Percentiles rank a stretch among this genome's conserved stretches.
phyloP scores from a whole-genome alignment of 2,888 invertebrate species.

The Amphipyra tragopoginis region DNA sequence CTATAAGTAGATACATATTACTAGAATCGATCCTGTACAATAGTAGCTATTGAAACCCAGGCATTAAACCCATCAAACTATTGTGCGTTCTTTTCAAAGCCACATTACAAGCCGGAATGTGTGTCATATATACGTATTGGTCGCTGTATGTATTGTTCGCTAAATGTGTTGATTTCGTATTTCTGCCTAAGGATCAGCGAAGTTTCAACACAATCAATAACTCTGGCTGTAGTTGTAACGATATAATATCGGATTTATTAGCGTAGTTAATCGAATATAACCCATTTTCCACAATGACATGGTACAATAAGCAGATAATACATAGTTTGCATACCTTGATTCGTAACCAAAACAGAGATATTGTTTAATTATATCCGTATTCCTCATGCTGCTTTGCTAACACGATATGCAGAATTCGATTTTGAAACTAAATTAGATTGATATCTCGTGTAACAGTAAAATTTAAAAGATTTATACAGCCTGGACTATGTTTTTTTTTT shows the following conservation, averaged over 20 bases:
- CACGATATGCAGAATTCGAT: not conserved
- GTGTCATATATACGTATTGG: too few relatives aligned
- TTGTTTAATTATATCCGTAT: not conserved
- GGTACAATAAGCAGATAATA: slow-evolving; percentile 50
- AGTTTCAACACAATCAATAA: slow-evolving; percentile 45
- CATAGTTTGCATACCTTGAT: slow-evolving; percentile 36
- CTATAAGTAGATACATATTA: too few relatives aligned
- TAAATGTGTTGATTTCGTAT: not conserved
- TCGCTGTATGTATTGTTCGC: not conserved
- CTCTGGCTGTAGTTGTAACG: slow-evolving; percentile 2
- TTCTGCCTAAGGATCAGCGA: slow-evolving; percentile 20
- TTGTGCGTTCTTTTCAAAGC: too few relatives aligned
- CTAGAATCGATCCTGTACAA: too few relatives aligned
- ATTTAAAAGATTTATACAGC: too few relatives aligned
- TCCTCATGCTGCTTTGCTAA: not conserved
- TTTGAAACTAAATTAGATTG: not conserved
- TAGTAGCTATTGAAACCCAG: too few relatives aligned
- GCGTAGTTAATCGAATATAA: slow-evolving; percentile 40
- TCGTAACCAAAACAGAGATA: slow-evolving; percentile 33
- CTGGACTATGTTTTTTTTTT: too few relatives aligned
- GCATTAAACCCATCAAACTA: too few relatives aligned
- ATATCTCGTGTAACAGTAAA: not conserved
- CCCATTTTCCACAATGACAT: slow-evolving; percentile 45
- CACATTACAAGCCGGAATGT: too few relatives aligned
- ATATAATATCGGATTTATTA: slow-evolving; percentile 36